Conservation (phyloP, 2,797 vertebrate species). For the Tangara arthus region DNA sequence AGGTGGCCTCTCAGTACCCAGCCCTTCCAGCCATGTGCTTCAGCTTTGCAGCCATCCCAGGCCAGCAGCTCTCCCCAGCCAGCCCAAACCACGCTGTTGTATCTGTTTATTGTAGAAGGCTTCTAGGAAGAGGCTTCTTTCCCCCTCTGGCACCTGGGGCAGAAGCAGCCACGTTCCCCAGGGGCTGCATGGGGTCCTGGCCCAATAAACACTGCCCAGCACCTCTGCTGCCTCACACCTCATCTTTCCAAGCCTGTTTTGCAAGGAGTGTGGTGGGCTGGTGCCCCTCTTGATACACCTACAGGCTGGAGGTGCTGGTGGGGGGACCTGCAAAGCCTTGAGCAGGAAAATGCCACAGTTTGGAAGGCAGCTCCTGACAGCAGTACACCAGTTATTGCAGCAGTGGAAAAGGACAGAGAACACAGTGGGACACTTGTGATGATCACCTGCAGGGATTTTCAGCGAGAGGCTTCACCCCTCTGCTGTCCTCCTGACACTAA, state of each 20-base stretch:
- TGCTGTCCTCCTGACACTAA: neutral
- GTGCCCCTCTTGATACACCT: neutral
- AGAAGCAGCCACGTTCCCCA: neutral
- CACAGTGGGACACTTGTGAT: neutral
- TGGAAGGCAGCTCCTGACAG: neutral
- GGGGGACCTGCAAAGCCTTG: neutral
- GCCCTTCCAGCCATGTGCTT: neutral
- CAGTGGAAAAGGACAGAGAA: neutral
- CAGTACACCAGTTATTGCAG: neutral
- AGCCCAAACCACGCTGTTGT: rapidly evolving
- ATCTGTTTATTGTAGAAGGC: neutral
- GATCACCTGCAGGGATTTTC: neutral
- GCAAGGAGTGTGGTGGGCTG: neutral
- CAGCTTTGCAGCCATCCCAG: neutral
- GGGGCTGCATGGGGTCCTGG: rapidly evolving
- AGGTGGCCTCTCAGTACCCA: rapidly evolving
- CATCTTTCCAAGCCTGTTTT: neutral
- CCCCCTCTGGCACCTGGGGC: rapidly evolving
- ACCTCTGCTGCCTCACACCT: neutral
- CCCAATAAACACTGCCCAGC: neutral
- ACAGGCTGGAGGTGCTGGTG: neutral
- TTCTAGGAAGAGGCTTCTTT: neutral
- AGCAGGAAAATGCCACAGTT: neutral
- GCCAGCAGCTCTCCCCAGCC: neutral
- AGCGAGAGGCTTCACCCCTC: neutral